phyloP scores from a whole-genome alignment of 1,140 invertebrate genomes.

The Pemphigus obesinymphae region DNA sequence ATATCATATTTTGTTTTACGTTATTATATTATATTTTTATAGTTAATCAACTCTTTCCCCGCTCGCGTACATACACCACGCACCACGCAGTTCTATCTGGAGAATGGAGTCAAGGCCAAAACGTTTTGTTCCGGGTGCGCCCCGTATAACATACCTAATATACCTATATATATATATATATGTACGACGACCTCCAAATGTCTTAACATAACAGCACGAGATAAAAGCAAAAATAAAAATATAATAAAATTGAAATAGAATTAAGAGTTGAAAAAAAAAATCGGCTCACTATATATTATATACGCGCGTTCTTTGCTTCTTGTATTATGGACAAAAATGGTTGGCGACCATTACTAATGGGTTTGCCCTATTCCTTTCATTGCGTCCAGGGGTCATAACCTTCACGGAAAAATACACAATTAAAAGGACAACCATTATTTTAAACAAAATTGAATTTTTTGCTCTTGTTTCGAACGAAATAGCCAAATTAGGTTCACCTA shows the following conservation, averaged over 20 bases:
- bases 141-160: neutral
- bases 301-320: neutral
- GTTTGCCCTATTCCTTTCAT: neutral
- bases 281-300: neutral
- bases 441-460: no score
- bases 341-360: neutral
- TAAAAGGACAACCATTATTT: neutral
- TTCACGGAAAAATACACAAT: neutral
- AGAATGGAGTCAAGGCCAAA: slow-evolving; percentile 39
- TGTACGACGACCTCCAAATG: slow-evolving; percentile 25
- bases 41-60: neutral
- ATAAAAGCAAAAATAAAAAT: neutral
- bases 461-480: no score
- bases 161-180: slow-evolving; percentile 8
- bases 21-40: neutral
- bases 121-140: slow-evolving; percentile 40
- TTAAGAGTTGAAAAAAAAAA: neutral
- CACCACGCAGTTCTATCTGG: neutral
- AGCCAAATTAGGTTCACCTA: no score
- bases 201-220: neutral
- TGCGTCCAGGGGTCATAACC: neutral
- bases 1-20: neutral
- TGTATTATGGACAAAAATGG: neutral
- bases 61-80: neutral
- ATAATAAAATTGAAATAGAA: slow-evolving; percentile 13